Conservation (phyloP, 2,797 vertebrate genomes). For the Enteromius viviparus region DNA sequence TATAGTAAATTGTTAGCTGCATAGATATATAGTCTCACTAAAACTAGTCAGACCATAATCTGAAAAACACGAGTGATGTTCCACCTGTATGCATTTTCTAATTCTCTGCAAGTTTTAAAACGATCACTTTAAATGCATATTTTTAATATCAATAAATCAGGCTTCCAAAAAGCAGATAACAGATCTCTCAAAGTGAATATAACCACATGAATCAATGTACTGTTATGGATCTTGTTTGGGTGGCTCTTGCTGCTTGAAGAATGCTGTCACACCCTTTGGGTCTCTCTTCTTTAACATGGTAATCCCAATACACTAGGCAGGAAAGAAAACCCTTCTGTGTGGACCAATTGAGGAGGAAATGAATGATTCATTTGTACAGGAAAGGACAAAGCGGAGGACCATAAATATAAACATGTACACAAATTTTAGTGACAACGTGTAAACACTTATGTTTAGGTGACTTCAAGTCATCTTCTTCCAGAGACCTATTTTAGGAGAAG, state of each 20-base stretch:
- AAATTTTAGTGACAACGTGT: slow-evolving; percentile 19
- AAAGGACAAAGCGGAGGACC: neutral
- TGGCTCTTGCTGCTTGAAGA: slow-evolving; percentile 3
- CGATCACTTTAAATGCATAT: neutral
- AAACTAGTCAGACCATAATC: neutral
- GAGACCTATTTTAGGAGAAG: slow-evolving; percentile 42
- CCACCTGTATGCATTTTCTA: neutral
- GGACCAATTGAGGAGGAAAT: slow-evolving; percentile 19
- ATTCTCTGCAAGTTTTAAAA: neutral
- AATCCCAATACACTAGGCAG: slow-evolving; percentile 9
- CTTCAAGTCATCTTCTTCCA: slow-evolving; percentile 28
- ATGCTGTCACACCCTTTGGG: slow-evolving; percentile 31
- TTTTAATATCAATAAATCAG: neutral
- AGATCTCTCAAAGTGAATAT: neutral
- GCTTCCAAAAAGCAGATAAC: neutral
- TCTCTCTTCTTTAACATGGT: neutral
- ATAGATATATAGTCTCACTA: neutral
- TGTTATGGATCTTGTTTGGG: slow-evolving; percentile 7
- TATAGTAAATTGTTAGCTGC: neutral
- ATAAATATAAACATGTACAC: neutral
- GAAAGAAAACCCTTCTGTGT: slow-evolving; percentile 21
- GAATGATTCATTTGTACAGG: slow-evolving; percentile 4
- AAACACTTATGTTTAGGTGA: slow-evolving; percentile 7
- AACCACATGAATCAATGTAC: neutral
- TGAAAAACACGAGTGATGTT: neutral